phyloP scores from a whole-genome alignment of 2,888 invertebrate genomes.

The Callosobruchus maculatus region DNA sequence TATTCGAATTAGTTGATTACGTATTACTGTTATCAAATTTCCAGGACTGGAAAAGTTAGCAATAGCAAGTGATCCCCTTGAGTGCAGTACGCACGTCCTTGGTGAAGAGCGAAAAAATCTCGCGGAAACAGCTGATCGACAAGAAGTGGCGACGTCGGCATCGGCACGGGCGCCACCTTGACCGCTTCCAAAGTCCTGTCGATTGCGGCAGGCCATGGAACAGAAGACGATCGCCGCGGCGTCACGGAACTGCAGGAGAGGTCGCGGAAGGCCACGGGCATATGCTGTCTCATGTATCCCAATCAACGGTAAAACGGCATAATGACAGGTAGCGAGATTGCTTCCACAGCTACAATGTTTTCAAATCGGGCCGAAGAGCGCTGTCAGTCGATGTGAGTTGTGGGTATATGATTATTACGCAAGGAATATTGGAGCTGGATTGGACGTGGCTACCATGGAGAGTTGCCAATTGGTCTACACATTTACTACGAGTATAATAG shows the following conservation, averaged over 20 bases:
- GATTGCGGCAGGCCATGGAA: neutral
- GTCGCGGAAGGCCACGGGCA: neutral
- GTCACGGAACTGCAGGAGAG: neutral
- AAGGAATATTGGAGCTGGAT: no score
- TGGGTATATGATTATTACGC: no score
- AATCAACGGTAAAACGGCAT: neutral
- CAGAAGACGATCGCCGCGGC: neutral
- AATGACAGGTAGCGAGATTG: neutral
- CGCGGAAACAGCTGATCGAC: neutral
- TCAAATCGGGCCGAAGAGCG: no score
- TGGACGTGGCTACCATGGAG: no score
- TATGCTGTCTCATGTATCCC: neutral
- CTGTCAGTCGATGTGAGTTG: no score
- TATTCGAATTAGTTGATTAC: no score
- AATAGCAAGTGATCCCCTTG: no score
- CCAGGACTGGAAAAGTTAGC: no score
- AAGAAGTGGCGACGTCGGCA: neutral
- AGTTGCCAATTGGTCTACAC: no score
- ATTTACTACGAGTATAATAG: no score
- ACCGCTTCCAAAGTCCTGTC: neutral
- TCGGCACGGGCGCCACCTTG: neutral
- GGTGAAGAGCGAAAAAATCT: neutral
- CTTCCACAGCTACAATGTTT: neutral
- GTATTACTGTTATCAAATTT: no score
- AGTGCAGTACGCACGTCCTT: neutral